phyloP scores from a whole-genome alignment of 2,113 vertebrate genomes.

The Osmerus mordax region DNA sequence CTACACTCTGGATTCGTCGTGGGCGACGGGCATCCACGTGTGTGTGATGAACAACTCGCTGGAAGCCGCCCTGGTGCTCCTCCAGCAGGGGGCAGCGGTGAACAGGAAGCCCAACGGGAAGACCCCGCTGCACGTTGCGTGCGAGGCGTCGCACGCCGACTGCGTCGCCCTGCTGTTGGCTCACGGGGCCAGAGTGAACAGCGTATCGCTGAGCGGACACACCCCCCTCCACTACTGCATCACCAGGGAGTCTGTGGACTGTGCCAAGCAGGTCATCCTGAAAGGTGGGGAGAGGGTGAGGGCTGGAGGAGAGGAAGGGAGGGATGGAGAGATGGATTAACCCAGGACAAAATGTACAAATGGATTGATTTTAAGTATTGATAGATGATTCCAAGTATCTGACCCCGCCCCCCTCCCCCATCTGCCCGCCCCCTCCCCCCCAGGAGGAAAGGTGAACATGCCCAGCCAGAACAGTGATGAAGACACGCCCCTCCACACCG shows the following conservation, averaged over 20 bases:
- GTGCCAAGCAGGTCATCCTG: conserved; percentile 84
- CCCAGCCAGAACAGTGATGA: conserved; percentile 79
- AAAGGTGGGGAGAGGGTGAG: conserved; percentile 72
- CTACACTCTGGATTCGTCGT: conserved; percentile 90
- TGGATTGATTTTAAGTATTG: no score
- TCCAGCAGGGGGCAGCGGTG: conserved; percentile 83
- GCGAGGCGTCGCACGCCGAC: conserved; percentile 78
- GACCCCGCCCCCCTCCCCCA: background rate
- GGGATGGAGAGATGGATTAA: background rate
- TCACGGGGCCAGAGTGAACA: conserved; percentile 81
- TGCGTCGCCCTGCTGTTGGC: conserved; percentile 81
- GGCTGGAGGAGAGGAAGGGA: background rate
- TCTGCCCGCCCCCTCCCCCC: background rate
- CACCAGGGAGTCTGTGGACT: conserved; percentile 77
- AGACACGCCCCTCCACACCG: conserved; percentile 86
- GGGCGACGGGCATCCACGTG: conserved; percentile 90
- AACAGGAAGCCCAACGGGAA: conserved; percentile 93
- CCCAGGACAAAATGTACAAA: no score
- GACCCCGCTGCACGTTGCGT: conserved; percentile 90
- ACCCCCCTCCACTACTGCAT: conserved; percentile 86
- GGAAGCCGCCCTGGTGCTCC: conserved; percentile 80
- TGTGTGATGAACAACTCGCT: conserved; percentile 85
- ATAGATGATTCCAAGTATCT: no score
- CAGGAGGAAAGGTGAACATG: conserved; percentile 85
- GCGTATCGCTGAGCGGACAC: conserved; percentile 85